Evolutionary conservation across 2,888 invertebrate genomes (phyloP).

Genomic region (Chloroclystis v-ata): DNA sequence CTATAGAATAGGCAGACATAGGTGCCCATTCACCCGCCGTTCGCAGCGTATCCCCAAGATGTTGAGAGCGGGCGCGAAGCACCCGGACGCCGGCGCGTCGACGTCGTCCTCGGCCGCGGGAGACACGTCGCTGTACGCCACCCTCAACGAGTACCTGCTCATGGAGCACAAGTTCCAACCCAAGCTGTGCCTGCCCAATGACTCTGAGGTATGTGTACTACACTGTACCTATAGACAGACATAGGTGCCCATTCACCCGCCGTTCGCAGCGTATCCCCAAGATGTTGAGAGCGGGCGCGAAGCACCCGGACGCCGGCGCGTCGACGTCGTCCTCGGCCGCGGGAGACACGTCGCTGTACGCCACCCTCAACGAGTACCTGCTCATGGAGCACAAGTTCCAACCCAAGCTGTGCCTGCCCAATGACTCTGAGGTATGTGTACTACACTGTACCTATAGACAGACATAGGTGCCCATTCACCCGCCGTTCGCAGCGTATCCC

Average conservation of each 20-base stretch:
- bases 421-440: constrained; percentile 77
- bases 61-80: no score
- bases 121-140: no score
- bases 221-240: background rate
- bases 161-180: no score
- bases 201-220: background rate
- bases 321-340: constrained; percentile 34
- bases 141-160: no score
- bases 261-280: constrained; percentile 66
- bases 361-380: constrained; percentile 82
- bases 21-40: constrained; percentile 76
- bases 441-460: no score
- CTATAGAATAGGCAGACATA: constrained; percentile 21
- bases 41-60: constrained; percentile 40
- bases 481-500: no score
- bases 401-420: constrained; percentile 81
- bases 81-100: no score
- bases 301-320: constrained; percentile 76
- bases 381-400: constrained; percentile 84
- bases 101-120: no score
- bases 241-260: constrained; percentile 75
- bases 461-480: no score
- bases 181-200: no score
- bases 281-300: constrained; percentile 78
- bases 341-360: constrained; percentile 56